Conservation (phyloP, 2,888 invertebrate species). For the Thereva nobilitata region DNA sequence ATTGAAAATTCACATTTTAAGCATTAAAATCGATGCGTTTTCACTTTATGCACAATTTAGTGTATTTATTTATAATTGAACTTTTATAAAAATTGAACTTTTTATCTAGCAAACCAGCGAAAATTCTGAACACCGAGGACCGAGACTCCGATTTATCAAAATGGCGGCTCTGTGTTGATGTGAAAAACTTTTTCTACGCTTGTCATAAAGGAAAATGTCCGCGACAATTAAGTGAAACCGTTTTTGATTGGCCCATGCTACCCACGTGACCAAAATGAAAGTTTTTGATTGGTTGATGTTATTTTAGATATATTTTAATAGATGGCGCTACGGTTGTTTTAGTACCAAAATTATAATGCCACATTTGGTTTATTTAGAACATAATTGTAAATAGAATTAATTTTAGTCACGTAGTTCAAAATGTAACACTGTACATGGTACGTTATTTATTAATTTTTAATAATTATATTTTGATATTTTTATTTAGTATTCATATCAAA, state of each 20-base stretch:
- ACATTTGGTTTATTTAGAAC: not conserved
- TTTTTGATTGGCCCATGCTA: conserved; percentile 58
- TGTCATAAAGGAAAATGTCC: conserved; percentile 75
- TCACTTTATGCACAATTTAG: conserved; percentile 38
- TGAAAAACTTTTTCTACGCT: conserved; percentile 89
- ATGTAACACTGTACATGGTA: not conserved
- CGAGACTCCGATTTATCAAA: conserved; percentile 81
- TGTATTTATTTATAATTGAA: conserved; percentile 27
- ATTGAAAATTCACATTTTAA: conserved; percentile 23
- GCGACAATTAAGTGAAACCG: conserved; percentile 60
- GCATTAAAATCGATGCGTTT: conserved; percentile 16
- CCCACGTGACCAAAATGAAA: conserved; percentile 40
- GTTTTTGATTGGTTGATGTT: conserved; percentile 16
- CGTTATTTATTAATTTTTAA: no score
- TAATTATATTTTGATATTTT: no score
- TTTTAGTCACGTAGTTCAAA: not conserved
- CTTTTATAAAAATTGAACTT: conserved; percentile 37
- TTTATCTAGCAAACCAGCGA: conserved; percentile 35
- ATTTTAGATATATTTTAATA: not conserved
- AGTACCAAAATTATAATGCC: conserved; percentile 15
- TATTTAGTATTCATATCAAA: no score
- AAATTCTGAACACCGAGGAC: conserved; percentile 58
- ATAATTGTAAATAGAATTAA: not conserved
- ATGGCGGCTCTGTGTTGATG: conserved; percentile 89
- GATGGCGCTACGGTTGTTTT: conserved; percentile 8